phyloP scores from a whole-genome alignment of 1,140 invertebrate genomes.

The Anastrepha obliqua region DNA sequence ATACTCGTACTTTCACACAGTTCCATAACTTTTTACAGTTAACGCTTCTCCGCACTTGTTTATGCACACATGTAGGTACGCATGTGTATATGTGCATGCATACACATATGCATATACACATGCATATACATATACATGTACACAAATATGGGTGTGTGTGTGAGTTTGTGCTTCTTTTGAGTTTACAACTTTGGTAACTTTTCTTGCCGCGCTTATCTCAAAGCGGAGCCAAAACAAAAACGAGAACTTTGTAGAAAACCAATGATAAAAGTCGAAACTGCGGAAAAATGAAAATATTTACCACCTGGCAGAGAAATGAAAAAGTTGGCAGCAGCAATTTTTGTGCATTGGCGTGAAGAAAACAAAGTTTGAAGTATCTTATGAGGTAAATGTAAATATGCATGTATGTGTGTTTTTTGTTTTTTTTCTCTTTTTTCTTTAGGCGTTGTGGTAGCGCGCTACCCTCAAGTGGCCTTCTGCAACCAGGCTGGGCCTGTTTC shows the following conservation, averaged over 20 bases:
- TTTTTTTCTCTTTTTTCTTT: too few species aligned
- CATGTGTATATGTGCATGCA: neutral
- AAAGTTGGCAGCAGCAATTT: conserved; percentile 27
- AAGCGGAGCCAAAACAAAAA: neutral
- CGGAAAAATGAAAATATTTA: conserved; percentile 18
- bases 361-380: conserved; percentile 17
- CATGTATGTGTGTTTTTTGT: neutral
- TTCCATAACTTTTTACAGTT: neutral
- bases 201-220: conserved; percentile 29
- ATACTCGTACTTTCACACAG: conserved; percentile 23
- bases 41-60: neutral
- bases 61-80: neutral
- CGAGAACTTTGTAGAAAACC: neutral
- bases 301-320: conserved; percentile 22
- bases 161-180: neutral
- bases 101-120: neutral
- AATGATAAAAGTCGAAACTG: conserved; percentile 32
- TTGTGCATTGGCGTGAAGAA: conserved; percentile 19
- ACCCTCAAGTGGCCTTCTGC: too few species aligned
- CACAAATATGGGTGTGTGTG: neutral
- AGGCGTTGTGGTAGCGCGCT: too few species aligned
- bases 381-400: neutral
- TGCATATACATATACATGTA: neutral
- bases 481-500: too few species aligned
- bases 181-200: conserved; percentile 23